phyloP scores from a whole-genome alignment of 1,140 invertebrate genomes.

The Aphelenchoides besseyi region DNA sequence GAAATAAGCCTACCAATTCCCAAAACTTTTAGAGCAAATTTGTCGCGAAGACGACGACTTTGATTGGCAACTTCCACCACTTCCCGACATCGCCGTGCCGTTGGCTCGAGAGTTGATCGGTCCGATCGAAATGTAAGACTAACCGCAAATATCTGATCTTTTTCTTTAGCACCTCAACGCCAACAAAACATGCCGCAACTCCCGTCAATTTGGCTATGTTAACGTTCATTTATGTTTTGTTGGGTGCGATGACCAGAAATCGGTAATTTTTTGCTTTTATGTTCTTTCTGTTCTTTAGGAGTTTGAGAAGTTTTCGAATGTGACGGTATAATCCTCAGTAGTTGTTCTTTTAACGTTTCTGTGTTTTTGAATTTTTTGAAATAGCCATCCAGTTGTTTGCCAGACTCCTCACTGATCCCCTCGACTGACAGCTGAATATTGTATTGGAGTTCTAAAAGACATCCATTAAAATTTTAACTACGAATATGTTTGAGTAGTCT shows the following conservation, averaged over 20 bases:
- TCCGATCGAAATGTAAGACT: not conserved
- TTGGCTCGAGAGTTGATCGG: conserved; percentile 5
- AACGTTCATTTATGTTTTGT: conserved; percentile 9
- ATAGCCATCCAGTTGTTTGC: no score
- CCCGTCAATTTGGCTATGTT: conserved; percentile 11
- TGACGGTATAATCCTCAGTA: no score
- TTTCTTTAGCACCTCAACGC: conserved; percentile 9
- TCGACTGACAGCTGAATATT: no score
- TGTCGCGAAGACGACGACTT: conserved; percentile 5
- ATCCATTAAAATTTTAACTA: no score
- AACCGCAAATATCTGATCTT: not conserved
- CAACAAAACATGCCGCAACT: conserved; percentile 5
- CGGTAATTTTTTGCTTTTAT: conserved; percentile 5
- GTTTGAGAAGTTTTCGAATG: no score
- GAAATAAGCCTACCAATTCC: not conserved
- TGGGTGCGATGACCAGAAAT: conserved; percentile 19
- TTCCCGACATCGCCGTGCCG: conserved; percentile 14
- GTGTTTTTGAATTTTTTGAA: no score
- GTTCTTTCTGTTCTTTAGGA: no score
- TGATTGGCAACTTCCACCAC: conserved; percentile 6
- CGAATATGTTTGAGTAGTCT: no score
- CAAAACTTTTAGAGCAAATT: conserved; percentile 10
- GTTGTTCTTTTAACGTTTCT: no score
- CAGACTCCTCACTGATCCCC: no score
- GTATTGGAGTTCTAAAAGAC: no score